Conservation (phyloP, 37 sponge, comb jelly and placozoan species). For the Cliona cf. orientalis region DNA sequence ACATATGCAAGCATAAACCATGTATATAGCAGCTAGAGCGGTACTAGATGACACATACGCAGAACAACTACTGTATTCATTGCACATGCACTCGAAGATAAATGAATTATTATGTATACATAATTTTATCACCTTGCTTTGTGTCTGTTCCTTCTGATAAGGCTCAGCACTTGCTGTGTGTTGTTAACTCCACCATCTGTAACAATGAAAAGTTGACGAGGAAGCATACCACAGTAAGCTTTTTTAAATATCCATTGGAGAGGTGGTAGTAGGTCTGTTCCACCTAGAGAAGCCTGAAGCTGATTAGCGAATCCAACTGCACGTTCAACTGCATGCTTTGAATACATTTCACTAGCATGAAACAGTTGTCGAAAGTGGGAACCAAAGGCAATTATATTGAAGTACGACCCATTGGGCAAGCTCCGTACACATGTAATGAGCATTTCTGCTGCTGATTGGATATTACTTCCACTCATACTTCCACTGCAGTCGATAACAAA, state of each 20-base stretch:
- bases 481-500: conserved; percentile 91
- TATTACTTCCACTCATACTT: conserved; percentile 78
- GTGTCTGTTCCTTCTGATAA: conserved; percentile 59
- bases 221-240: conserved; percentile 6
- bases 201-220: conserved; percentile 75
- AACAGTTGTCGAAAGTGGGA: conserved; percentile 64
- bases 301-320: conserved; percentile 68
- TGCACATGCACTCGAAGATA: too few species aligned
- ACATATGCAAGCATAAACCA: too few species aligned
- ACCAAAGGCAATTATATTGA: conserved; percentile 86
- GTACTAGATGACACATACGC: too few species aligned
- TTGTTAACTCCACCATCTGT: conserved; percentile 79
- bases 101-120: too few species aligned
- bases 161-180: conserved; percentile 30
- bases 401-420: conserved; percentile 70
- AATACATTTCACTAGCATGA: conserved; percentile 40
- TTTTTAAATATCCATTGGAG: conserved; percentile 69
- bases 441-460: conserved; percentile 46
- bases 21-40: too few species aligned
- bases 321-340: conserved; percentile 44
- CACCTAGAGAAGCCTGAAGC: conserved; percentile 77
- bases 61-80: too few species aligned
- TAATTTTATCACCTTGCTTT: conserved; percentile 60
- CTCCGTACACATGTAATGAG: conserved; percentile 74
- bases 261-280: conserved; percentile 81